These are phyloP conservation scores for Calyptomena viridis DNA, from an alignment of 2,113 vertebrate genomes.

Conservation along the genomic window DNA sequence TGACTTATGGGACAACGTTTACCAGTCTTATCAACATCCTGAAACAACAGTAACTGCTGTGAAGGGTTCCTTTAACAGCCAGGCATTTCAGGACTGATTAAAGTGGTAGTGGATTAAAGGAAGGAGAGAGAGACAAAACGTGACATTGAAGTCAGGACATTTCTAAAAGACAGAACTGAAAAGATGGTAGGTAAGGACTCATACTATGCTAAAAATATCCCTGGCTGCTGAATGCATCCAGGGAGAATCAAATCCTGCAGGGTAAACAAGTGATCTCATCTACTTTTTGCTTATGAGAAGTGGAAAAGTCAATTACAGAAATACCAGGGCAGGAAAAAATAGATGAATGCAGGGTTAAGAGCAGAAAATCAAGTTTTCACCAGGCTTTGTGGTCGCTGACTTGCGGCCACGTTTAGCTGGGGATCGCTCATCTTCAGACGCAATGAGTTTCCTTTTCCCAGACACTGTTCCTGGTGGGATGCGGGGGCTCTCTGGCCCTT, in stretches of 20 bases:
- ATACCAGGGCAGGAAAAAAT: background rate
- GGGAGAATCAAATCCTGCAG: background rate
- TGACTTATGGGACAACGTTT: background rate
- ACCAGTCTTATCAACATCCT: background rate
- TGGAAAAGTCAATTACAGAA: background rate
- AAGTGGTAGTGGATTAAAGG: background rate
- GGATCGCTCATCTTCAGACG: slow-evolving; percentile 78
- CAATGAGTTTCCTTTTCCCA: slow-evolving; percentile 86
- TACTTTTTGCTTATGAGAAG: background rate
- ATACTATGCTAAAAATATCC: background rate
- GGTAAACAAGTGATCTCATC: background rate
- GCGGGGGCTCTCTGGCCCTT: slow-evolving; percentile 68
- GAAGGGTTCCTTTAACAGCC: background rate
- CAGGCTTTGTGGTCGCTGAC: slow-evolving; percentile 73
- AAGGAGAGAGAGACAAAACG: background rate
- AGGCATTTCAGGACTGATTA: background rate
- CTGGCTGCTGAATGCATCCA: background rate
- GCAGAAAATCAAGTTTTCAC: slow-evolving; percentile 64
- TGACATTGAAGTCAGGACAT: background rate
- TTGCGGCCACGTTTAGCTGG: slow-evolving; percentile 91
- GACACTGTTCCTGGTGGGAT: slow-evolving; percentile 54
- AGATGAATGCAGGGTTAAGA: background rate
- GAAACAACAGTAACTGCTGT: background rate
- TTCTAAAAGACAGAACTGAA: background rate
- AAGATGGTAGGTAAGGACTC: background rate